phyloP scores from a whole-genome alignment of 1,140 invertebrate genomes.

The Microplitis demolitor region DNA sequence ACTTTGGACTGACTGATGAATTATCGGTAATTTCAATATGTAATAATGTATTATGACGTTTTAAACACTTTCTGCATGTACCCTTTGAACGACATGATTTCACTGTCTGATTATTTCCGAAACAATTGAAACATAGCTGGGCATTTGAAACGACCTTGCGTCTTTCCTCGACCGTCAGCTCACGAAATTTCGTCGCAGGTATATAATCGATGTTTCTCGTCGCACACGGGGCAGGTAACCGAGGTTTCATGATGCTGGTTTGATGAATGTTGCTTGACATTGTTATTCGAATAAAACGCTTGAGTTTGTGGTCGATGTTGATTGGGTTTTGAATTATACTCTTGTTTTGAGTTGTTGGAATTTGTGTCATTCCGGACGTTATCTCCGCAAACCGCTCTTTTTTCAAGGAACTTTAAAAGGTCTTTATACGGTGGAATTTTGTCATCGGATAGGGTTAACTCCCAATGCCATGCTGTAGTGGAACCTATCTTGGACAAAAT shows the following conservation, averaged over 20 bases:
- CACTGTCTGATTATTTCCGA: not conserved
- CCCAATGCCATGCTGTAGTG: conserved; percentile 2
- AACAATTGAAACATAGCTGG: conserved; percentile 7
- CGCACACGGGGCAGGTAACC: not conserved
- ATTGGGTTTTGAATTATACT: not conserved
- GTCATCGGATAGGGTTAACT: not conserved
- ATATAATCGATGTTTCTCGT: conserved; percentile 14
- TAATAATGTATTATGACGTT: conserved; percentile 13
- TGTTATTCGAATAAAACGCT: not conserved
- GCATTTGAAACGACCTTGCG: conserved; percentile 6
- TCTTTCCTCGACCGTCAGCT: not conserved
- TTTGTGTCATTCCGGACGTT: not conserved
- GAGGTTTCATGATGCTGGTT: not conserved
- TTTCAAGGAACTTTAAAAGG: not conserved
- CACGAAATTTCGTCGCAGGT: conserved; percentile 18
- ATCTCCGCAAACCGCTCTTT: conserved; percentile 11
- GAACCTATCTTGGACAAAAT: conserved; percentile 7
- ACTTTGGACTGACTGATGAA: not conserved
- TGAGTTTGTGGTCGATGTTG: not conserved
- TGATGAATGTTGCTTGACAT: not conserved
- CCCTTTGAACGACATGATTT: conserved; percentile 6
- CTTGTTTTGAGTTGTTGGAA: no score
- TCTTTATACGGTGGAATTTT: not conserved
- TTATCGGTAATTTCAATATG: not conserved
- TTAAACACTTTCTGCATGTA: conserved; percentile 1